These are phyloP conservation scores for Echiichthys vipera DNA, from an alignment of 2,797 vertebrate genomes.

Conservation along the genomic window DNA sequence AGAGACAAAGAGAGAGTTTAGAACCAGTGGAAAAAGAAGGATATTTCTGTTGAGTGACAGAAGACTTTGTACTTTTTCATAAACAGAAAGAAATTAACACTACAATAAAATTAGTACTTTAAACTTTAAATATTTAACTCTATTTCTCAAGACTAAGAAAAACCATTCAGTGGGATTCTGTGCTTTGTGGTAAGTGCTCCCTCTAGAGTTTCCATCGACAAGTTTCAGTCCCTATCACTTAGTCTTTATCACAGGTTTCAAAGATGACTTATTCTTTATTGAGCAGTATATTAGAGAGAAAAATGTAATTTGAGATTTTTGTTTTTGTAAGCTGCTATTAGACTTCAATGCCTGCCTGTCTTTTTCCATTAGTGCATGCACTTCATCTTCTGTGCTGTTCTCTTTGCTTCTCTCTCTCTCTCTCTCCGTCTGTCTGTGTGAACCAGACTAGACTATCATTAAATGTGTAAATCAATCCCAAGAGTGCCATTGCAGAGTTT, in stretches of 20 bases:
- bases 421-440: neutral
- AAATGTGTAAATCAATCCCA: constrained; percentile 30
- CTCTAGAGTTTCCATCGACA: constrained; percentile 15
- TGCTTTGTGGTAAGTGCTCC: constrained; percentile 36
- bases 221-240: neutral
- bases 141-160: neutral
- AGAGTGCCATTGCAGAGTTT: neutral
- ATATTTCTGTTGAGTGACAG: no score
- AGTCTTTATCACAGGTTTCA: neutral
- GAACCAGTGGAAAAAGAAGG: no score
- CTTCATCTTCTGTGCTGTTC: neutral
- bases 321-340: neutral
- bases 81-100: neutral
- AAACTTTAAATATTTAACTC: neutral
- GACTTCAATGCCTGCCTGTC: neutral
- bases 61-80: no score
- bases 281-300: neutral
- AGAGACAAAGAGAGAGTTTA: no score
- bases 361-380: neutral
- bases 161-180: neutral
- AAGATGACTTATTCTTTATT: neutral
- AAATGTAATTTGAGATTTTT: neutral
- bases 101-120: neutral
- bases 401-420: neutral
- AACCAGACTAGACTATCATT: constrained; percentile 6